Base-by-base conservation (phyloP, 2,797 vertebrate genomes). In the Hybognathus amarus region DNA sequence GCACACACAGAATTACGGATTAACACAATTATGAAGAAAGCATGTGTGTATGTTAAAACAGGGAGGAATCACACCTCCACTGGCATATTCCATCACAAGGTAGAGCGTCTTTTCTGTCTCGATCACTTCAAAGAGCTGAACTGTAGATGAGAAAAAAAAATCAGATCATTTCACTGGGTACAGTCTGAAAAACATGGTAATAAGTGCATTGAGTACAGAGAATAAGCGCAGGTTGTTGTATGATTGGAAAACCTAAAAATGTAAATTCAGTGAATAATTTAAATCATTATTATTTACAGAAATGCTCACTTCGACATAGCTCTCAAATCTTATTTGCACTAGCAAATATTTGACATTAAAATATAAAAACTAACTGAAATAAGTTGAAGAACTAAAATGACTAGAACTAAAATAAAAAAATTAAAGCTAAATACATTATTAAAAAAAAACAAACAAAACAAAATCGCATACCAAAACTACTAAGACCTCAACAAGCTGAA, bases 71-170 rank as follows among this genome's bases (percentile, higher is more conserved):
- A 77, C 79, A 98, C 97, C 97, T 54, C 96, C 97, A 42, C 97
- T 98, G 88, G 97, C 97, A 0, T 98, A 98, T 79, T 98, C 97
- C 97, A 98, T 98, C 90, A 98, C 93, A 86, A 98, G 94, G 94
- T 98, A 98, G 82, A 98, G 94, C 0, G 97, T 97, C 93, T 97
- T 98, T 91, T 98, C 97, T 0, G 97, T 97, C 93, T 98, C 97
- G 1, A 98, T 97, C 90, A 98, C 97, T 92, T 98, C 97, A 74
- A 98, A 98, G 89, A 98, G 95, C 91, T 98, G 96, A 92, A 98
- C 97, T 97, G 94, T 86, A 85, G 81, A 87, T 56, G 47, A 88
- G 85, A 80, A 5, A 27, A 40, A 73, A 27, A 74, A 15, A 0
- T 27, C 11, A 11, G 20, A 67, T 24, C 2, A 33, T 20, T 30